A percentile compares a stretch with the other conserved stretches of the same genome.
Evolutionary conservation across 2,888 invertebrate species (phyloP).

Genomic region (Drosophila anomelani): DNA sequence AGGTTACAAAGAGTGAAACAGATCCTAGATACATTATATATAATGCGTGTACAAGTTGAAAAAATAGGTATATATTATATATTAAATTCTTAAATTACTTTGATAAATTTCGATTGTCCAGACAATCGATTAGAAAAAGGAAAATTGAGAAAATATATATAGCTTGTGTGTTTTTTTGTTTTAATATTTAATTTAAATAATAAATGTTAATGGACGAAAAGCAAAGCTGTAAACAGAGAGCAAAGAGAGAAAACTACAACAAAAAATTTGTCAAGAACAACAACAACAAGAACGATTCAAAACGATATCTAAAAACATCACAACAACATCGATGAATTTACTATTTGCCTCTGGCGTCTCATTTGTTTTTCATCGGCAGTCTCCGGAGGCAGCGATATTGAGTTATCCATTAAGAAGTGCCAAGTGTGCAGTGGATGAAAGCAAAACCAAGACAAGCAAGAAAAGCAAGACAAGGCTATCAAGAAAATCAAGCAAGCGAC

Average conservation of each 20-base stretch:
- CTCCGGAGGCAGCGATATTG: background rate
- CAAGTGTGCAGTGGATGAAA: background rate
- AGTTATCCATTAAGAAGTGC: background rate
- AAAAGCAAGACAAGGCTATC: background rate
- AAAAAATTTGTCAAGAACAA: background rate
- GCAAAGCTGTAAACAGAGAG: background rate
- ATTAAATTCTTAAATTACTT: background rate
- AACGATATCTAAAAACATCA: constrained; percentile 2
- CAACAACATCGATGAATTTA: constrained; percentile 30
- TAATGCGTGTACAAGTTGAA: constrained; percentile 84
- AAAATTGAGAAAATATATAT: background rate
- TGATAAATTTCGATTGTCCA: background rate
- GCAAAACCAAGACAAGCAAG: constrained; percentile 11
- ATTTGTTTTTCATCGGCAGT: constrained; percentile 38
- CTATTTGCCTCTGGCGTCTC: constrained; percentile 31
- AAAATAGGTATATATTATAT: background rate
- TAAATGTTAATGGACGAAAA: background rate
- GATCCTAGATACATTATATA: constrained; percentile 62
- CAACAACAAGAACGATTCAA: background rate
- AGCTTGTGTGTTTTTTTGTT: background rate
- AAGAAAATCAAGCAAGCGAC: background rate
- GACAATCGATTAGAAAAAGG: background rate
- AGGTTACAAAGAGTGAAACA: constrained; percentile 11
- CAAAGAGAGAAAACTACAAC: constrained; percentile 8
- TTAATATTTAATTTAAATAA: background rate